Base-by-base conservation (phyloP, 2,888 invertebrate species). In the Epirrhoe alternata region DNA sequence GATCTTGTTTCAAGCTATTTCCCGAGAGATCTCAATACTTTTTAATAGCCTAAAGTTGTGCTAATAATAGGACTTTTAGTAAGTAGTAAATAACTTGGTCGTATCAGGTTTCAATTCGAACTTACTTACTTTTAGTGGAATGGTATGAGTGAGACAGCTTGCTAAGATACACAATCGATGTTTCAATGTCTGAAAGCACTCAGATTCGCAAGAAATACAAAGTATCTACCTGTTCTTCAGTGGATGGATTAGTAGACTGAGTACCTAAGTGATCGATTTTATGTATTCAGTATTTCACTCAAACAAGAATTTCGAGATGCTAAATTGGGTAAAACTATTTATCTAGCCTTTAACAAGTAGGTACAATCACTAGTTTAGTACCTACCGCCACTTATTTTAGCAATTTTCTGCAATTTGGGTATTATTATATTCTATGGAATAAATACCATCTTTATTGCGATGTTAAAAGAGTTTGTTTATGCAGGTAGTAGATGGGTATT, bases 1-100 rank as follows among this genome's bases (percentile, higher is more conserved):
- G 12, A 59, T 50, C 59, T 50, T 50, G 60, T 60, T 60, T 33
- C 24, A 16, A 17, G 30, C 33, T 51, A 51, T 60, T 60, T 55
- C 55, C 56, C 56, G 8, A 1, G 56, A 52, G 62, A 51, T 45
- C 12, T 35, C n/a, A 24, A 33, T 16, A 16, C 35, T 53, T 38
- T 50, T 38, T 8, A 47, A 47, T 6, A 47, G 16, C 16, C 6
- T 47, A 6, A 47, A 14, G 6, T 47, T 47, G 47, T 14, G 42
- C 33, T 31, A 6, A 4, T 38, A 12, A 10, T 38, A 38, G 38
- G 5, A 38, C 38, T 38, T 38, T 38, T 12, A 12, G n/a, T 10
- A 42, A 10, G 10, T 24, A 24, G 24, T 24, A 24, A 24, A 3
- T 24, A 24, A 24, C 24, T 24, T 24, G 3, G 24, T n/a, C n/a